Conservation (phyloP, 2,113 vertebrate species). For the Acanthochromis polyacanthus region DNA sequence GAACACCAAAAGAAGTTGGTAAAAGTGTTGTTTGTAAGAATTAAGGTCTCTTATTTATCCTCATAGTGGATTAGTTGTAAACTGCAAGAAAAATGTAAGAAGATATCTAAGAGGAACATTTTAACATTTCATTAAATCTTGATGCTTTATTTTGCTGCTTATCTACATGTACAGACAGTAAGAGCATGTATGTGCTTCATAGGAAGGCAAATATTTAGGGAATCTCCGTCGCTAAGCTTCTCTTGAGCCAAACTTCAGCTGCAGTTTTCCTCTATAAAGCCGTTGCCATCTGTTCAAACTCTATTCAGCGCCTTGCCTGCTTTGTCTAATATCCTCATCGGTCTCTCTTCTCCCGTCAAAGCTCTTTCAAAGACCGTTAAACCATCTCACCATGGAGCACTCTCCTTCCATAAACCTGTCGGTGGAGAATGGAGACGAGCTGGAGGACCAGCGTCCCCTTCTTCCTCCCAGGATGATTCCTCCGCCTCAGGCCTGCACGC, state of each 20-base stretch:
- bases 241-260: background rate
- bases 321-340: conserved; percentile 5
- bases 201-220: background rate
- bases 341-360: conserved; percentile 13
- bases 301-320: background rate
- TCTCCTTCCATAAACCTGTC: conserved; percentile 71
- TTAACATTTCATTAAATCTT: background rate
- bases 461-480: conserved; percentile 50
- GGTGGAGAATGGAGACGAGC: conserved; percentile 63
- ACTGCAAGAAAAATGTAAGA: conserved; percentile 61
- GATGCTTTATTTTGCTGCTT: background rate
- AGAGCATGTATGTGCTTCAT: background rate
- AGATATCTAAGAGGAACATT: background rate
- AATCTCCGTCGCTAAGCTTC: conserved; percentile 3
- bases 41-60: conserved; percentile 22
- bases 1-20: conserved; percentile 11
- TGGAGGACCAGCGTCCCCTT: conserved; percentile 73
- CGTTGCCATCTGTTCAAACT: conserved; percentile 8
- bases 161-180: background rate
- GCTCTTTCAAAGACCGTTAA: conserved; percentile 29
- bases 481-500: conserved; percentile 56
- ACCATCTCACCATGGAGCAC: conserved; percentile 66
- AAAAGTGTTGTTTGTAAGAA: background rate
- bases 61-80: background rate
- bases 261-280: background rate